Base-by-base conservation (phyloP, 2,888 invertebrate genomes). In the Parnassius apollo region DNA sequence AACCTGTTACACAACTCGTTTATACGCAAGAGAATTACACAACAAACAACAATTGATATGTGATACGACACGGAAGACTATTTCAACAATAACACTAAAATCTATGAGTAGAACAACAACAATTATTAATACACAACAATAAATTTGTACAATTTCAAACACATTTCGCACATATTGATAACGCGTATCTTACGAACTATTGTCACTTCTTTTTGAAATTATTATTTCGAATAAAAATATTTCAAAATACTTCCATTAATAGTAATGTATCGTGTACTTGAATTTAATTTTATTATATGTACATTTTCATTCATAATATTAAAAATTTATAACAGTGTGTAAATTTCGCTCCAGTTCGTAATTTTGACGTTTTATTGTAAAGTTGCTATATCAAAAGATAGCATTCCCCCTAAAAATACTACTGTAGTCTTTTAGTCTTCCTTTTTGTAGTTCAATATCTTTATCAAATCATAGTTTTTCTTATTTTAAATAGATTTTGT, bases 301-400 rank as follows among this genome's bases (percentile, higher is more conserved):
- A 71, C 76, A 71, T 78, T 86, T 89, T 88, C 88, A 90, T 89
- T 90, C 89, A 90, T 88, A 77, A 89, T 79, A 68, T 71, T 66
- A 71, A 71, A 66, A 83, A 83, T 81, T 67, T 71, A 75, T 75
- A 74, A 67, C 72, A 70, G 75, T 71, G 75, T 77, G 79, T 77
- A 81, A 77, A 81, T 86, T 86, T 89, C 86, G 86, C 86, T 86
- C 84, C 83, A 80, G 79, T 85, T 83, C 75, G 71, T 73, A 75
- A 71, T 78, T 83, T 85, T 88, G 91, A 90, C 89, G 69, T 85
- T 82, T 81, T 59, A 57, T 64, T 52, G 9, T 57, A 42, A 72
- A 74, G 79, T 81, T 85, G 79, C 81, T 73, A 75, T 80, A 73
- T 73, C 71, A 73, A 4, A 22, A 18, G 9, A 9, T 50, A 11